Conservation (phyloP, 2,797 vertebrate genomes). For the Microchirus variegatus region DNA sequence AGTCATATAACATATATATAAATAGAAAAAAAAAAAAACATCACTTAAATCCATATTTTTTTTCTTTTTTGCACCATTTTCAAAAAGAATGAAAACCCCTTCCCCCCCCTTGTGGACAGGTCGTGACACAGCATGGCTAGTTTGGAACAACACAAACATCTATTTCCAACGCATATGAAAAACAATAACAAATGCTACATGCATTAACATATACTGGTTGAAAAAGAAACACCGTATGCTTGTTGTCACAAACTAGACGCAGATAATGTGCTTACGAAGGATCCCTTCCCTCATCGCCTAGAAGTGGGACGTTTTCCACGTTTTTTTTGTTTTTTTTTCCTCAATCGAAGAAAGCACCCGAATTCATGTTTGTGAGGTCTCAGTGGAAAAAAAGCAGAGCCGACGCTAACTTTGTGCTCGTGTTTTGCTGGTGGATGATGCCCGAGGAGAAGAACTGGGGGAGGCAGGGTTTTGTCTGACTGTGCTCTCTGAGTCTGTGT, state of each 20-base stretch:
- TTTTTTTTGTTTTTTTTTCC: constrained; percentile 38
- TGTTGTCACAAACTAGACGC: constrained; percentile 58
- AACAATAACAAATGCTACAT: constrained; percentile 69
- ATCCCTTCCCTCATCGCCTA: constrained; percentile 39
- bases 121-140: constrained; percentile 54
- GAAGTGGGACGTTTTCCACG: constrained; percentile 1
- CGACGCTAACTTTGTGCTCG: constrained; percentile 67
- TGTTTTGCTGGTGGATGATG: constrained; percentile 82
- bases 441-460: constrained; percentile 82
- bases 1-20: constrained; percentile 41
- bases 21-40: constrained; percentile 50
- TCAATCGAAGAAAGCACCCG: constrained; percentile 63
- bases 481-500: constrained; percentile 61
- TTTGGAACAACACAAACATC: constrained; percentile 68
- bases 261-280: constrained; percentile 49
- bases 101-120: constrained; percentile 37
- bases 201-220: constrained; percentile 56
- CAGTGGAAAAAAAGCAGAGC: constrained; percentile 61
- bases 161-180: constrained; percentile 56
- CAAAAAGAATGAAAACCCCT: constrained; percentile 34
- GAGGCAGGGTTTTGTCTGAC: constrained; percentile 53
- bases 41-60: constrained; percentile 44
- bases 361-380: constrained; percentile 72
- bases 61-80: constrained; percentile 30
- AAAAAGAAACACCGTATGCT: constrained; percentile 34